Percentiles rank a stretch among this genome's conserved stretches.
These are phyloP conservation scores for Pseudobourletiella spinata DNA, from an alignment of 1,140 invertebrate genomes.

Conservation along the genomic window DNA sequence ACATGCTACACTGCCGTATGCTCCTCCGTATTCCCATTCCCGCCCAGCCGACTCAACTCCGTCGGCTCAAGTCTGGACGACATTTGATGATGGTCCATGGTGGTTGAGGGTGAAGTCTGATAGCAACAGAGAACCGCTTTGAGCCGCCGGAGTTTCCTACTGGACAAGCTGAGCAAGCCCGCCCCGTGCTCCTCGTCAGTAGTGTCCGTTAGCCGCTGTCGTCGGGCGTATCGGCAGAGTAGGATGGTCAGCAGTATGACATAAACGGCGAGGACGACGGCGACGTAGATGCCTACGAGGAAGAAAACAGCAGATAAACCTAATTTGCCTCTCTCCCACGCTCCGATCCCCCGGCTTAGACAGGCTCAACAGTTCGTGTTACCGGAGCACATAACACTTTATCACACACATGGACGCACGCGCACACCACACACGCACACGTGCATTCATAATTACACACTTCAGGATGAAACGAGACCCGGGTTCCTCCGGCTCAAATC, in stretches of 20 bases:
- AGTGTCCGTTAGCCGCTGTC: not conserved
- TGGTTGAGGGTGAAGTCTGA: not conserved
- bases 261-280: constrained; percentile 28
- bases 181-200: not conserved
- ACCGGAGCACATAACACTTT: not conserved
- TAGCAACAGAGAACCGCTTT: not conserved
- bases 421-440: not conserved
- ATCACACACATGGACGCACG: not conserved
- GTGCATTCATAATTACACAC: not conserved
- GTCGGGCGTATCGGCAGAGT: constrained; percentile 21
- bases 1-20: no score
- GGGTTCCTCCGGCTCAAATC: no score
- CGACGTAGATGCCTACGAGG: constrained; percentile 29
- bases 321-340: not conserved
- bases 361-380: not conserved
- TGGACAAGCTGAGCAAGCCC: not conserved
- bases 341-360: not conserved
- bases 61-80: no score
- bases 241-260: constrained; percentile 28
- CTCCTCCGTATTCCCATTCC: no score
- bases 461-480: not conserved
- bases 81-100: no score
- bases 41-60: no score
- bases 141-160: not conserved
- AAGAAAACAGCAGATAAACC: not conserved